Percentiles rank a stretch among this genome's conserved stretches.
Evolutionary conservation across 2,113 vertebrate genomes (phyloP).

Genomic region (Melanocharis versteri): DNA sequence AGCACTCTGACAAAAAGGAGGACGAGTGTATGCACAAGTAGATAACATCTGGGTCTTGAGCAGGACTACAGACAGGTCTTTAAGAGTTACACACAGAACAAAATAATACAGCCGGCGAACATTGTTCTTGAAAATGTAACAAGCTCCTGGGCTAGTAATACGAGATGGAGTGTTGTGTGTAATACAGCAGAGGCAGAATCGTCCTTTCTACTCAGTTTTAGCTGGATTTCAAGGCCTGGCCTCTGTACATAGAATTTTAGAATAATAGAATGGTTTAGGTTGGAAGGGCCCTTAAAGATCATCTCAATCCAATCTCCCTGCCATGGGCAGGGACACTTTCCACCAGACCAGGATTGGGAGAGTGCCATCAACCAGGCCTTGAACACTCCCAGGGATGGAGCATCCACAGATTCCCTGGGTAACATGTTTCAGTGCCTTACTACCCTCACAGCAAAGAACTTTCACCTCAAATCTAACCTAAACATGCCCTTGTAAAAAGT

Average conservation of each 20-base stretch:
- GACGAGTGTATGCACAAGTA: not conserved
- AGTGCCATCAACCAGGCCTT: not conserved
- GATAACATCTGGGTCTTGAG: not conserved
- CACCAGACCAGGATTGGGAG: not conserved
- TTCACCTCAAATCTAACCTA: not conserved
- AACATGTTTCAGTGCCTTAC: not conserved
- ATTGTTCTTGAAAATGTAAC: not conserved
- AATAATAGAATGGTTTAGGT: not conserved
- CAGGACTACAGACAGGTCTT: not conserved
- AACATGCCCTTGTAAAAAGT: not conserved
- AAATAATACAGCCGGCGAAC: not conserved
- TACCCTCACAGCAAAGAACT: not conserved
- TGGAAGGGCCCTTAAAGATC: not conserved
- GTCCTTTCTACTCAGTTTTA: not conserved
- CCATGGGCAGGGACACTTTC: not conserved
- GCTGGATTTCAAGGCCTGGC: not conserved
- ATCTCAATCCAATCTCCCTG: not conserved
- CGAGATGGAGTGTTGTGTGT: not conserved
- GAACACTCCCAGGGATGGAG: not conserved
- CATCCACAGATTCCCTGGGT: not conserved
- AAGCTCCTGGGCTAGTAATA: not conserved
- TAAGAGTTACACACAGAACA: not conserved
- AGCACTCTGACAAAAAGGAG: not conserved
- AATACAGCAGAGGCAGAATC: not conserved
- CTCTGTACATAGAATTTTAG: not conserved